Conservation (phyloP, 2,797 vertebrate species). For the Gastrophryne carolinensis region DNA sequence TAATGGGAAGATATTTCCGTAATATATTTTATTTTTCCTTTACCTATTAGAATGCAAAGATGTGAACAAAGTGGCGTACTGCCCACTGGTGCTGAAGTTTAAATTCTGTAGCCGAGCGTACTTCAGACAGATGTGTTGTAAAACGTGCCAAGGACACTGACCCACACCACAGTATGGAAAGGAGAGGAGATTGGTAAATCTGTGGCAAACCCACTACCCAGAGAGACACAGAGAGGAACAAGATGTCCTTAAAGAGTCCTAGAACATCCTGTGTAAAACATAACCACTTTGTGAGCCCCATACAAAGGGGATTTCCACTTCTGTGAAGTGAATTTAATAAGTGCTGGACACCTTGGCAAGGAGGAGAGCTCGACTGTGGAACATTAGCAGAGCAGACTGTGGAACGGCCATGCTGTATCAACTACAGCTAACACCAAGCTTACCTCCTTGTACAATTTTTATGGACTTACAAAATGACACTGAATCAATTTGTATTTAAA, state of each 20-base stretch:
- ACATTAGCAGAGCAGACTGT: slow-evolving; percentile 70
- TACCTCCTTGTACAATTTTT: slow-evolving; percentile 82
- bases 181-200: slow-evolving; percentile 65
- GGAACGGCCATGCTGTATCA: slow-evolving; percentile 71
- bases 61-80: slow-evolving; percentile 99
- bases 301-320: slow-evolving; percentile 90
- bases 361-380: slow-evolving; percentile 74
- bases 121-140: slow-evolving; percentile 99
- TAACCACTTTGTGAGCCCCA: slow-evolving; percentile 94
- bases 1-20: no score
- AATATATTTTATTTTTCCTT: slow-evolving; percentile 43
- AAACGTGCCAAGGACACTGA: slow-evolving; percentile 99
- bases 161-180: slow-evolving; percentile 56
- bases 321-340: slow-evolving; percentile 98
- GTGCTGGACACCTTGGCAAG: slow-evolving; percentile 92
- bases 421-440: slow-evolving; percentile 76
- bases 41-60: slow-evolving; percentile 92
- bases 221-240: slow-evolving; percentile 66
- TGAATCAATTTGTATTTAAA: slow-evolving; percentile 81
- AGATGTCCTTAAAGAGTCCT: slow-evolving; percentile 66
- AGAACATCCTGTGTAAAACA: slow-evolving; percentile 84
- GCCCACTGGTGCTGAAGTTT: slow-evolving; percentile 98
- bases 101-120: slow-evolving; percentile 99
- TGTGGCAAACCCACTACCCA: slow-evolving; percentile 66
- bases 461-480: slow-evolving; percentile 79